These are phyloP conservation scores for Drosophila mettleri DNA, from an alignment of 2,888 invertebrate genomes.

Conservation along the genomic window DNA sequence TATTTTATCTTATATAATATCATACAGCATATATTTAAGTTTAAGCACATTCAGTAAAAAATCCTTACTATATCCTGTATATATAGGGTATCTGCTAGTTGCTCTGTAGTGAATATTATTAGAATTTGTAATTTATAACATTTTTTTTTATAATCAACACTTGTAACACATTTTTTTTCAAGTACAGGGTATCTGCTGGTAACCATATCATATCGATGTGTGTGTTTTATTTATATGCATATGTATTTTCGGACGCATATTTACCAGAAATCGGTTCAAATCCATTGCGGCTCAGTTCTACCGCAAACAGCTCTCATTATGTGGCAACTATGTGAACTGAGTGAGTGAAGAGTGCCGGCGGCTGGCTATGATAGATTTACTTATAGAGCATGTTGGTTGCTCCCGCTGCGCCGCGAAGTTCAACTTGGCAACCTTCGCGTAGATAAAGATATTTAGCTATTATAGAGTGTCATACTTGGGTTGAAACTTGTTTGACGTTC, in stretches of 20 bases:
- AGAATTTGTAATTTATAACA: not conserved
- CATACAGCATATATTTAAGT: no score
- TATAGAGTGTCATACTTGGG: slow-evolving; percentile 33
- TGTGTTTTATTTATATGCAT: not conserved
- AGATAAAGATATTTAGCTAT: slow-evolving; percentile 41
- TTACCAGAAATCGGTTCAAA: slow-evolving; percentile 8
- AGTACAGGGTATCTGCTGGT: not conserved
- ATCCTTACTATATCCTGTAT: not conserved
- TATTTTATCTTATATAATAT: no score
- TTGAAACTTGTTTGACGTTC: slow-evolving; percentile 53
- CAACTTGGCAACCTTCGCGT: slow-evolving; percentile 47
- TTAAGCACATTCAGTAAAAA: no score
- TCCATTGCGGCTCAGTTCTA: slow-evolving; percentile 1
- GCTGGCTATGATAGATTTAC: slow-evolving; percentile 4
- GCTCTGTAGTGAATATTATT: not conserved
- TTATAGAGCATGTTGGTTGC: slow-evolving; percentile 9
- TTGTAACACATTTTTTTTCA: not conserved
- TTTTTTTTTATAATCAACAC: not conserved
- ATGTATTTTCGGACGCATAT: slow-evolving; percentile 2
- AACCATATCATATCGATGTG: not conserved
- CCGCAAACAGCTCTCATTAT: slow-evolving; percentile 7
- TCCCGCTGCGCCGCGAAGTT: slow-evolving; percentile 40
- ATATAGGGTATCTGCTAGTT: not conserved
- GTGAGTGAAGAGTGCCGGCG: slow-evolving; percentile 25
- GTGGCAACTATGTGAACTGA: slow-evolving; percentile 25